A percentile compares a stretch with the other conserved stretches of the same genome.
Evolutionary conservation across 2,113 vertebrate genomes (phyloP).

Genomic region (Narcine bancroftii): DNA sequence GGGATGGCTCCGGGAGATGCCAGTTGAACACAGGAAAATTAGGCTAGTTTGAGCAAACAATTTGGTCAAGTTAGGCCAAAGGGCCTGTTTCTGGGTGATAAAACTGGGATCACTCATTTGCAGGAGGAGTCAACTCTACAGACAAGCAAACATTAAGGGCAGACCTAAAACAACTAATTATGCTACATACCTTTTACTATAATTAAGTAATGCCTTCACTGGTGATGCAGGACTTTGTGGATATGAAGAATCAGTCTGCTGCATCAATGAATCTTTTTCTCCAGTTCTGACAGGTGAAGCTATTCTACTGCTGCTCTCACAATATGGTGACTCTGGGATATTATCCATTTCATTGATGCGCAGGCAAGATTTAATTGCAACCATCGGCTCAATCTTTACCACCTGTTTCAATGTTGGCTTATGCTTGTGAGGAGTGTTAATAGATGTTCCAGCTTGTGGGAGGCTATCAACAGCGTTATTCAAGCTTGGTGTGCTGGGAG

Average conservation of each 20-base stretch:
- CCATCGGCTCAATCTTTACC: constrained; percentile 49
- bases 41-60: no score
- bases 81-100: no score
- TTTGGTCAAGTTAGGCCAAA: no score
- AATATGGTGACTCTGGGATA: constrained; percentile 59
- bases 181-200: constrained; percentile 68
- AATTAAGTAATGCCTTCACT: constrained; percentile 40
- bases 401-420: constrained; percentile 47
- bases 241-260: constrained; percentile 55
- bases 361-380: constrained; percentile 49
- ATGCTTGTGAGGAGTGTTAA: constrained; percentile 47
- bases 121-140: neutral
- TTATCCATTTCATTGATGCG: constrained; percentile 53
- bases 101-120: no score
- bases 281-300: constrained; percentile 62
- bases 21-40: no score
- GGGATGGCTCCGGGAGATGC: no score
- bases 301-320: constrained; percentile 53
- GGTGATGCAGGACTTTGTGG: constrained; percentile 56
- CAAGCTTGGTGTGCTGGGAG: constrained; percentile 49
- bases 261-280: constrained; percentile 48
- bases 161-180: neutral
- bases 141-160: neutral
- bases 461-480: constrained; percentile 45
- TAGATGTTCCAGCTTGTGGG: constrained; percentile 40